Conservation (phyloP, 2,888 invertebrate genomes). For the Folsomia manolachei region DNA sequence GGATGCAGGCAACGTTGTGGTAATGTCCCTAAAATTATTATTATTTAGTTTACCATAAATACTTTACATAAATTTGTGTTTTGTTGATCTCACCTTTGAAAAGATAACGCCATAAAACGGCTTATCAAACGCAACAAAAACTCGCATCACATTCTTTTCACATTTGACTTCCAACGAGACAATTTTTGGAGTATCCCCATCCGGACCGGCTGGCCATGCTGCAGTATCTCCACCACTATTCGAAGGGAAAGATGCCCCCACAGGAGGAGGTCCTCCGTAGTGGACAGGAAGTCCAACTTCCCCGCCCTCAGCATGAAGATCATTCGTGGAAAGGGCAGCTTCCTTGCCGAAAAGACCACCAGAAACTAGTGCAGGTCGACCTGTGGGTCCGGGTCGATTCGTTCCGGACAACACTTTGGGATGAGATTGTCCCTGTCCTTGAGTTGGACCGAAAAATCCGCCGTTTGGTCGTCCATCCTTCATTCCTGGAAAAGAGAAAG, state of each 20-base stretch:
- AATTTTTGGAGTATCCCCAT: slow-evolving; percentile 91
- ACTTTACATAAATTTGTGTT: neutral
- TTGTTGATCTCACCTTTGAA: slow-evolving; percentile 62
- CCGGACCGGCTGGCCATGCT: slow-evolving; percentile 55
- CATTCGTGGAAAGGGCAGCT: slow-evolving; percentile 42
- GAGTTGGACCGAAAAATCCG: slow-evolving; percentile 40
- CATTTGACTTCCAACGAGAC: slow-evolving; percentile 89
- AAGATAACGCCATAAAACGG: slow-evolving; percentile 94
- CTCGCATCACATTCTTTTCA: slow-evolving; percentile 90
- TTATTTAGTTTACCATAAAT: neutral
- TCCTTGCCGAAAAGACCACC: slow-evolving; percentile 44
- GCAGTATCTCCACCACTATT: slow-evolving; percentile 24
- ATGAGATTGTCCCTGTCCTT: slow-evolving; percentile 37
- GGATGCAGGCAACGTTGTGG: slow-evolving; percentile 87
- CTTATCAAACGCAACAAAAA: slow-evolving; percentile 88
- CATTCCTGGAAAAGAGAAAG: neutral
- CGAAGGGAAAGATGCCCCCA: slow-evolving; percentile 1
- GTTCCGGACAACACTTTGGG: slow-evolving; percentile 42
- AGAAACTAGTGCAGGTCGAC: slow-evolving; percentile 19
- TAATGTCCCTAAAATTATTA: slow-evolving; percentile 67
- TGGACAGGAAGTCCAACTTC: slow-evolving; percentile 41
- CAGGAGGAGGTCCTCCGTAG: slow-evolving; percentile 34
- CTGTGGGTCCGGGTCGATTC: slow-evolving; percentile 32
- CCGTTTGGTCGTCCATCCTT: slow-evolving; percentile 25
- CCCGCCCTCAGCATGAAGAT: slow-evolving; percentile 48